Conservation (phyloP, 2,888 invertebrate species). For the Escarpia spicata region DNA sequence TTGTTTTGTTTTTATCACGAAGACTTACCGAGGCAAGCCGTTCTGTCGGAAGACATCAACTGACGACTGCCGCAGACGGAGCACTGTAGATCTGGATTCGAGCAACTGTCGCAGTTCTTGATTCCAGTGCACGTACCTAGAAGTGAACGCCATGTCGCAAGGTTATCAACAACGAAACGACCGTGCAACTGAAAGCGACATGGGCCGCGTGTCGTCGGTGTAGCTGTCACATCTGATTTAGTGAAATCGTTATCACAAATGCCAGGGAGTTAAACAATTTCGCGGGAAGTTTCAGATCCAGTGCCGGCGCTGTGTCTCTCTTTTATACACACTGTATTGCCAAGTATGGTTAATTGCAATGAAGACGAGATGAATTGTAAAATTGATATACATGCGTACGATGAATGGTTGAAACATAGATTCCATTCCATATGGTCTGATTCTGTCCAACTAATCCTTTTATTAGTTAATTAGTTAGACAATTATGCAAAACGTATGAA, state of each 20-base stretch:
- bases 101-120: constrained; percentile 21
- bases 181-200: neutral
- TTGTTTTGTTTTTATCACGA: neutral
- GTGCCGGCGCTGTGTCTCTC: neutral
- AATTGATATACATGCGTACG: neutral
- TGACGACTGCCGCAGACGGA: constrained; percentile 27
- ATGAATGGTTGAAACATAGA: neutral
- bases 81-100: constrained; percentile 38
- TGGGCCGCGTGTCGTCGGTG: neutral
- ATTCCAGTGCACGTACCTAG: neutral
- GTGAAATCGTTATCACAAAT: neutral
- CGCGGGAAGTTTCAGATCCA: neutral
- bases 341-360: neutral
- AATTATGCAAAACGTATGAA: no score
- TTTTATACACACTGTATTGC: no score
- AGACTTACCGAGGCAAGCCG: constrained; percentile 33
- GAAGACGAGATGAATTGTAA: neutral
- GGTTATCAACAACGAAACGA: neutral
- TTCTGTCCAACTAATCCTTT: neutral
- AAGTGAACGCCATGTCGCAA: neutral
- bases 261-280: neutral
- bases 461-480: neutral
- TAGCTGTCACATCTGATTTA: neutral
- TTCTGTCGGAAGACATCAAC: constrained; percentile 33
- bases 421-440: neutral